phyloP scores from a whole-genome alignment of 2,797 vertebrate genomes.

The Diglossa cyanea region DNA sequence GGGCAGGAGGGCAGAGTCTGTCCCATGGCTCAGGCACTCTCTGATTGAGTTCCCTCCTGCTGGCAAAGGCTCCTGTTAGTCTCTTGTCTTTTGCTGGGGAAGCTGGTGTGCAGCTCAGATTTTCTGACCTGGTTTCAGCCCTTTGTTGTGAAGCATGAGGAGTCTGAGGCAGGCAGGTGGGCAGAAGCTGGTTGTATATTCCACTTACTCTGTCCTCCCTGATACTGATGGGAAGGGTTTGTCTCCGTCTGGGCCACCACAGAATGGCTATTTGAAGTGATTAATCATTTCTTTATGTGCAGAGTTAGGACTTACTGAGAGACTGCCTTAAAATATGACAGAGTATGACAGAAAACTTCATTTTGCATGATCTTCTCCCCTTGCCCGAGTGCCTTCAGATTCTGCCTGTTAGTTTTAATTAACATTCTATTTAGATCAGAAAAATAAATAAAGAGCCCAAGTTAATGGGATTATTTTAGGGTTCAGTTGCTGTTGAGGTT shows the following conservation, averaged over 20 bases:
- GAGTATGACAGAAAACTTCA: not conserved
- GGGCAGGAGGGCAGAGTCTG: not conserved
- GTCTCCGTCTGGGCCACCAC: not conserved
- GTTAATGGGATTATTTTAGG: not conserved
- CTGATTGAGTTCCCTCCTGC: not conserved
- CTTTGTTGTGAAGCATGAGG: not conserved
- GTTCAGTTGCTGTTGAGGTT: not conserved
- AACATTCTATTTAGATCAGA: not conserved
- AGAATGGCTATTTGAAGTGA: not conserved
- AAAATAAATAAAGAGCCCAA: not conserved
- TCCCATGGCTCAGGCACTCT: not conserved
- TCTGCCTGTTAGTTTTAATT: not conserved
- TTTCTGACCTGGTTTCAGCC: not conserved
- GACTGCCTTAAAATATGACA: not conserved
- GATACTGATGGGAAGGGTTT: not conserved
- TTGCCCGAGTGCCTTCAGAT: accelerated
- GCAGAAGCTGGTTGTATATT: not conserved
- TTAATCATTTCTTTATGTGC: not conserved
- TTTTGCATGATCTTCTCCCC: not conserved
- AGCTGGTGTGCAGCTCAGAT: not conserved
- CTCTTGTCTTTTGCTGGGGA: not conserved
- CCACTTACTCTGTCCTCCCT: not conserved
- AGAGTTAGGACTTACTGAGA: not conserved
- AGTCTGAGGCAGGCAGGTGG: not conserved
- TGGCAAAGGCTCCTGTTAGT: not conserved